Conservation (phyloP, 2,888 invertebrate genomes). For the Limenitis arthemis region DNA sequence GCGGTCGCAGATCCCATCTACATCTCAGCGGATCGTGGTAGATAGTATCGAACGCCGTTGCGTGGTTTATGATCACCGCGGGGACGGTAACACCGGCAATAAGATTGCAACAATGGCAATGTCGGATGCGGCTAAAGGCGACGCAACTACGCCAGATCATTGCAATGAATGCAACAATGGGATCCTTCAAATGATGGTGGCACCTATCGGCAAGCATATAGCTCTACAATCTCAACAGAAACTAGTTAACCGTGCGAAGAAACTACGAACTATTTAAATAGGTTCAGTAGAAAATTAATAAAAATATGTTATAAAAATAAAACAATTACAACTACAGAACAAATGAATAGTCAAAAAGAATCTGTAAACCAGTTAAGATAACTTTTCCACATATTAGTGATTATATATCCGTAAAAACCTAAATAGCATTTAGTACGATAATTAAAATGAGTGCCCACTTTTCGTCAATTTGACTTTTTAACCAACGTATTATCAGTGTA, state of each 20-base stretch:
- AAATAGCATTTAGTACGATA: neutral
- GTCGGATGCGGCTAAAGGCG: conserved; percentile 65
- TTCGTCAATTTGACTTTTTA: neutral
- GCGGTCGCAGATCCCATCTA: conserved; percentile 65
- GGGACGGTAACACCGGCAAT: conserved; percentile 68
- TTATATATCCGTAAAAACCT: conserved; percentile 30
- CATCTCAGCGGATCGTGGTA: conserved; percentile 43
- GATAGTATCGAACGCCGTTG: conserved; percentile 62
- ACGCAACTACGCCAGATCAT: conserved; percentile 61
- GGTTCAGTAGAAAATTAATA: conserved; percentile 34
- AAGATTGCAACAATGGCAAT: conserved; percentile 70
- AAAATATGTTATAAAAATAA: conserved; percentile 57
- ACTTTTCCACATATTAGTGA: conserved; percentile 32
- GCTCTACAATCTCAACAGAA: conserved; percentile 42
- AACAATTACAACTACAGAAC: conserved; percentile 49
- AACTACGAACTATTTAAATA: neutral
- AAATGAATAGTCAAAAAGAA: conserved; percentile 46
- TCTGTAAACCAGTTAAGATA: conserved; percentile 36
- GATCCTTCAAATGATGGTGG: conserved; percentile 62
- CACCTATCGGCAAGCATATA: conserved; percentile 60
- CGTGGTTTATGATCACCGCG: conserved; percentile 63
- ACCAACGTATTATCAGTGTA: neutral
- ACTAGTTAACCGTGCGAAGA: conserved; percentile 30
- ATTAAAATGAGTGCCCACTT: neutral
- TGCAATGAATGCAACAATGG: conserved; percentile 69